Evolutionary conservation across 64 coral and sea anemone species (phyloP), one percentile per base, ranked within the genome.

Genomic region (Actinia equina): DNA sequence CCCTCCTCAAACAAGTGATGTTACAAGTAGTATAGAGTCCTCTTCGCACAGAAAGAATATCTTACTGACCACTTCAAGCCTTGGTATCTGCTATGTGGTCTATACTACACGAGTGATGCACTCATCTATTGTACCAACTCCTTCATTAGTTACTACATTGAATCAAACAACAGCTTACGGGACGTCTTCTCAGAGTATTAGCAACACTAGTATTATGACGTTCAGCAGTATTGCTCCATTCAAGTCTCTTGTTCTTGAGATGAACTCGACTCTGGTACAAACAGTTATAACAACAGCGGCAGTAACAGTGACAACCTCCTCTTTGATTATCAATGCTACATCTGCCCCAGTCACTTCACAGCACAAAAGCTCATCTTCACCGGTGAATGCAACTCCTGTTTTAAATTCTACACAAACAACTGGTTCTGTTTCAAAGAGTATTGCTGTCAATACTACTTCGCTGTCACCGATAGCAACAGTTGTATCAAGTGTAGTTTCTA

Each of bases 71-170:
- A 59, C 92, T 18, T 96, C 94, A 88, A 96, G 88, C 77, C 94
- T 96, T 69, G 94, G 94, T 12, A 96, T 93, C 17, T 96, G 94
- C 42, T 96, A 88, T 46, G 80, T 96, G 42, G 85, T 93, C 37
- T 90, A 93, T 58, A 92, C 94, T 52, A 96, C 94, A 25, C 92
- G 78, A 44, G 55, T 90, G 43, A 43, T 95, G 12, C 87, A 22
- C 5, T 65, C 62, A 20, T 22, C 62, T n/a, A 23, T 65, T 20
- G 18, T 65, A 3, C 62, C 62, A n/a, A 65, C 6, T n/a, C 18
- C 62, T 20, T 65, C 17, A 19, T 65, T 19, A 6, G 62, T 22
- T 23, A 22, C 20, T 6, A 9, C 2, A 65, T 65, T 22, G 22
- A 65, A 65, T 65, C 62, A 65, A 65, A 65, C 62, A n/a, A 65